Evolutionary conservation across 2,797 vertebrate species (phyloP), one percentile per base, ranked within the genome.

Genomic region (Pelodytes ibericus): DNA sequence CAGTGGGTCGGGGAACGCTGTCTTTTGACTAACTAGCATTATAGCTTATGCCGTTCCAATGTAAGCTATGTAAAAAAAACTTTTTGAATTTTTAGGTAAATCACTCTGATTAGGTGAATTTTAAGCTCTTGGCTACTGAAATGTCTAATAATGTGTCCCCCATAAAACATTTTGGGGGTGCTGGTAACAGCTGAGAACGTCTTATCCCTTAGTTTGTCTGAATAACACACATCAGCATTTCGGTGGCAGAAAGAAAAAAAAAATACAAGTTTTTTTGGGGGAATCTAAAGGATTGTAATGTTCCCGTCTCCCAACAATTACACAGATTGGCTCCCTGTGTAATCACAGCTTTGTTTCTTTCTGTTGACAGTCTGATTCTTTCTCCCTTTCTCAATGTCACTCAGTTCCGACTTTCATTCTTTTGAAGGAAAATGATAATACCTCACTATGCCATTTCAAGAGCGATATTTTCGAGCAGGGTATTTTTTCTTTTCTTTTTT

Each of bases 351-450:
- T 73, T 68, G 57, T 41, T 59, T 59, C 25, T 22, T 7, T n/a
- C 61, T 10, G 63, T n/a, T 44, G 65, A 76, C 74, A 56, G 41
- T 56, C 57, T 39, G 29, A 36, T 78, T 20, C 41, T 39, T 67
- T 68, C 62, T 56, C 29, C 15, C 70, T 20, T 22, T n/a, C 10
- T 18, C 10, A 25, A 24, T 22, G 63, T 73, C 76, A 73, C 75
- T 78, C 75, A 72, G 68, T 6, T 29, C 62, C 61, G 69, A 67
- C 75, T 67, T n/a, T 33, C 11, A 26, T 57, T 33, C 56, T 41
- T n/a, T 53, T 31, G 39, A 41, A 22, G 24, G 61, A 49, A 61
- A 61, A 65, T 72, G 76, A 73, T 79, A 79, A 79, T 79, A 73
- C 70, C 76, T 73, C 69, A 56, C 68, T 67, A 41, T 18, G 75